phyloP scores from a whole-genome alignment of 2,113 vertebrate genomes.

The Setophaga coronata region DNA sequence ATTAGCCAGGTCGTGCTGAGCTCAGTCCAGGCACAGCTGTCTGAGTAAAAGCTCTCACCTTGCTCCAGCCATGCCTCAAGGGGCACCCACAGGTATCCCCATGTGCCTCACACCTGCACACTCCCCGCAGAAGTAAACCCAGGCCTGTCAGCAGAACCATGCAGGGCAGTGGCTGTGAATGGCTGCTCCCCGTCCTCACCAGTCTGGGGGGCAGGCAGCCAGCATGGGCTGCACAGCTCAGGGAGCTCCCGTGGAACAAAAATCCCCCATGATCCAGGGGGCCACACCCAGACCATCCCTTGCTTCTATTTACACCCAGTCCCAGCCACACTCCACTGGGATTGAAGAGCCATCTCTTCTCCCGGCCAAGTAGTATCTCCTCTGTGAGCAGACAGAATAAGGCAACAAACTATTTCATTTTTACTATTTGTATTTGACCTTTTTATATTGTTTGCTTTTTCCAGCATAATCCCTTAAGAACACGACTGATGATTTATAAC shows the following conservation, averaged over 20 bases:
- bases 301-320: background rate
- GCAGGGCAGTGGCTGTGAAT: rapidly evolving
- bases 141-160: background rate
- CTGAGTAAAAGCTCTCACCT: background rate
- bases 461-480: constrained; percentile 63
- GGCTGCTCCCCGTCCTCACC: background rate
- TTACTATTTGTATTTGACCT: constrained; percentile 73
- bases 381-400: background rate
- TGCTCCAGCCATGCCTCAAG: background rate
- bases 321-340: background rate
- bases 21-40: background rate
- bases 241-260: background rate
- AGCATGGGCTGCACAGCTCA: rapidly evolving
- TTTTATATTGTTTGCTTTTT: constrained; percentile 66
- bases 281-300: background rate
- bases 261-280: background rate
- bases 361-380: background rate
- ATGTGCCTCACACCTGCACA: background rate
- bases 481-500: constrained; percentile 70
- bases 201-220: rapidly evolving
- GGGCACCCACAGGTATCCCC: background rate
- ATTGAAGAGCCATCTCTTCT: background rate
- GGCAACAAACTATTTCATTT: constrained; percentile 64
- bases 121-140: background rate
- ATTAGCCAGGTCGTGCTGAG: background rate